Evolutionary conservation across 2,797 vertebrate species (phyloP).

Genomic region (Amniataba percoides): DNA sequence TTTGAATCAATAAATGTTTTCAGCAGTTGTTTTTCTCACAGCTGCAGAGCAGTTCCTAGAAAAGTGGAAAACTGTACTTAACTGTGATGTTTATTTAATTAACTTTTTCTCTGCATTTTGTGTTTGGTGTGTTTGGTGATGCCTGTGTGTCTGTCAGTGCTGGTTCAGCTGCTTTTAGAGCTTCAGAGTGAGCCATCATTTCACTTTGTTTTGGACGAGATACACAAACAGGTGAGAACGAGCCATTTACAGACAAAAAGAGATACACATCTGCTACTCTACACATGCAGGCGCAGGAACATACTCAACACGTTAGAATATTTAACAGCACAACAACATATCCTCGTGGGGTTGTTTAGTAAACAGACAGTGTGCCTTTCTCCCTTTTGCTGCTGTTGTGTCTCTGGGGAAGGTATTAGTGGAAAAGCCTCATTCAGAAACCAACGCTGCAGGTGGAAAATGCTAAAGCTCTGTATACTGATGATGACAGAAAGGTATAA

Average conservation of each 20-base stretch:
- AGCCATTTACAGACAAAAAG: slow-evolving; percentile 31
- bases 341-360: slow-evolving; percentile 57
- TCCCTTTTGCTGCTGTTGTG: slow-evolving; percentile 47
- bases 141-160: slow-evolving; percentile 80
- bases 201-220: slow-evolving; percentile 87
- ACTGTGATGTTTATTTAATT: slow-evolving; percentile 30
- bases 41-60: neutral
- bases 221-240: slow-evolving; percentile 90
- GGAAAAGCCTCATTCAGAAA: slow-evolving; percentile 58
- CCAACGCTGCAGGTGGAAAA: slow-evolving; percentile 50
- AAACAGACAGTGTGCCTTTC: slow-evolving; percentile 53
- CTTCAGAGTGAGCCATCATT: slow-evolving; percentile 87
- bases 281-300: slow-evolving; percentile 26
- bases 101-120: slow-evolving; percentile 8
- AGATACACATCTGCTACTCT: slow-evolving; percentile 25
- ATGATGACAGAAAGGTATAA: slow-evolving; percentile 52
- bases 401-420: slow-evolving; percentile 40
- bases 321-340: slow-evolving; percentile 38
- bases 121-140: neutral
- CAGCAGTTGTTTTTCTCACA: neutral
- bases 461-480: slow-evolving; percentile 36
- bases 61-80: slow-evolving; percentile 5
- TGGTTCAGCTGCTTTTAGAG: slow-evolving; percentile 88
- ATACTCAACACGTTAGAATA: slow-evolving; percentile 30
- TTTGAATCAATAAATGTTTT: slow-evolving; percentile 3